Evolutionary conservation across 2,888 invertebrate species (phyloP), one percentile per base, ranked within the genome.

Genomic region (Coelopa pilipes): DNA sequence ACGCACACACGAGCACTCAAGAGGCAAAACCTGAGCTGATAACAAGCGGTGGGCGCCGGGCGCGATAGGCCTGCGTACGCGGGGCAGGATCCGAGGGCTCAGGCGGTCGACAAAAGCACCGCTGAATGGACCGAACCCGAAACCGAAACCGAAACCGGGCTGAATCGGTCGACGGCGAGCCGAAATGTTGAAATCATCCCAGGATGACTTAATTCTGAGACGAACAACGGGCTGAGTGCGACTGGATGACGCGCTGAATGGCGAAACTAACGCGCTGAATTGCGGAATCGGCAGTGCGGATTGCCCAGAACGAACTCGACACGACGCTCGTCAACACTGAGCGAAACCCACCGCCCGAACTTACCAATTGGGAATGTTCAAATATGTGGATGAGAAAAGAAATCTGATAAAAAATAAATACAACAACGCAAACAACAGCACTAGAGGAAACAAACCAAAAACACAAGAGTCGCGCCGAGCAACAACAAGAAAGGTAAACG

Each of bases 171-270:
- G 7, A 34, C 34, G 7, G 34, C 7, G 34, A 4, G 34, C 34
- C 7, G 34, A 34, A 34, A 4, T 34, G 34, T 34, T 34, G 34
- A 34, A 34, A 34, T 34, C 34, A 59, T 1, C 57, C 19, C 19
- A 1, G 13, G 1, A 21, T 21, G 1, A 59, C 3, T 21, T 3
- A 59, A 21, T 21, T 59, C 24, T 19, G 10, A 11, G 10, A 2
- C 7, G 34, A 34, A 34, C 7, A 7, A 34, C 34, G 34, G 4
- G 34, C 34, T 34, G 34, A 34, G 7, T 34, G 7, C 7, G 4
- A 34, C 55, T 63, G 10, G 11, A 12, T 46, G n/a, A 63, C n/a
- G n/a, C 46, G 55, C 55, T 68, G 55, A 68, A 68, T 68, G 45
- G 17, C 34, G 24, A 10, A 65, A 47, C n/a, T 1, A 55, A 65